phyloP scores from a whole-genome alignment of 2,888 invertebrate species.

The Drosophila ezoana region DNA sequence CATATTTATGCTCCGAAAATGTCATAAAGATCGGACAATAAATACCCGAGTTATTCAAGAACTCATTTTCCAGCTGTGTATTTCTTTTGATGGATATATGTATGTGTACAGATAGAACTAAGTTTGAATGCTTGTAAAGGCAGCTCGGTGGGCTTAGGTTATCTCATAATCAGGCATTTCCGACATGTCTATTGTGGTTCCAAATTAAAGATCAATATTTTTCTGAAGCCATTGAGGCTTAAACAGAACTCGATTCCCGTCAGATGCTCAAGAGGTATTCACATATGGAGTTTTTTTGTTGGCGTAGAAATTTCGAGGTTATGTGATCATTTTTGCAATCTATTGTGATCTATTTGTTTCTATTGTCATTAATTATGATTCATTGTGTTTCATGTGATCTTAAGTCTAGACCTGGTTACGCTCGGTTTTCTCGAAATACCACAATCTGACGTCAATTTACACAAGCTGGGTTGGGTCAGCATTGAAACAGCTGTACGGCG shows the following conservation, averaged over 20 bases:
- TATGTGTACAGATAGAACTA: too few relatives aligned
- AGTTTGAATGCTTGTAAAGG: too few relatives aligned
- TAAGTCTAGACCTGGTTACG: neutral
- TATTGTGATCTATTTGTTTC: neutral
- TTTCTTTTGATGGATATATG: too few relatives aligned
- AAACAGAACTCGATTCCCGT: neutral
- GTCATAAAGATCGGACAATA: too few relatives aligned
- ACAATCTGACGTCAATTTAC: slow-evolving; percentile 10
- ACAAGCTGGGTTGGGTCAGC: slow-evolving; percentile 1
- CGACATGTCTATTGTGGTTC: too few relatives aligned
- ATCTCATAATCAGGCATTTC: too few relatives aligned
- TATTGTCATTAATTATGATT: neutral
- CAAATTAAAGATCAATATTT: too few relatives aligned
- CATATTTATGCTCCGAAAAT: too few relatives aligned
- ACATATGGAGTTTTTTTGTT: neutral
- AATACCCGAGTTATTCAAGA: too few relatives aligned
- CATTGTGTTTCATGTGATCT: neutral
- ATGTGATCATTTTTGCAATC: neutral
- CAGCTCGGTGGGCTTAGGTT: too few relatives aligned
- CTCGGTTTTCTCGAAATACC: neutral
- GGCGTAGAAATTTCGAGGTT: neutral
- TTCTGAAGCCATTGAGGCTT: neutral
- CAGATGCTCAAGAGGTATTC: neutral
- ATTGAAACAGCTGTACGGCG: slow-evolving; percentile 2
- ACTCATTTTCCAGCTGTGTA: too few relatives aligned